phyloP scores from a whole-genome alignment of 2,113 vertebrate genomes.

The Calypte anna region DNA sequence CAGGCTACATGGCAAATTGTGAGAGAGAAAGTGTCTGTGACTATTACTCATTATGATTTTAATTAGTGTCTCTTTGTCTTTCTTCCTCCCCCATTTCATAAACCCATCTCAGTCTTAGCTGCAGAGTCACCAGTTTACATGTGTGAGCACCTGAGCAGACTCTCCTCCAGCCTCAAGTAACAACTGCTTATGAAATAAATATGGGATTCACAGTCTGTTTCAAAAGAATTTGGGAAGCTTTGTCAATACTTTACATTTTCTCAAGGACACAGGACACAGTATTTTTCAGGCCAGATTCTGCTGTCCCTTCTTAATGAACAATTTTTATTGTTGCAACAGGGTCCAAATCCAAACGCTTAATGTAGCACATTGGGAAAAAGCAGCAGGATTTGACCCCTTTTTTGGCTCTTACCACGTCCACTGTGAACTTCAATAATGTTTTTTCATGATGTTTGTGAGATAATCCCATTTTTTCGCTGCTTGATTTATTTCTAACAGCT shows the following conservation, averaged over 20 bases:
- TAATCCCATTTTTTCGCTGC: background rate
- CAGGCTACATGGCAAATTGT: background rate
- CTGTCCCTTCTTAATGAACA: background rate
- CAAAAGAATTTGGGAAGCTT: background rate
- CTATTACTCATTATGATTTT: background rate
- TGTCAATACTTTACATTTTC: background rate
- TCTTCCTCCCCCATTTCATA: background rate
- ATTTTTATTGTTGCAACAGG: background rate
- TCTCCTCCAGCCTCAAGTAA: background rate
- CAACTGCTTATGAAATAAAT: background rate
- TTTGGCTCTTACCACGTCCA: background rate
- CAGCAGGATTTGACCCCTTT: background rate
- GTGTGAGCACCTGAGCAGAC: background rate
- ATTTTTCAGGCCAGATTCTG: background rate
- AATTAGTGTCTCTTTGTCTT: background rate
- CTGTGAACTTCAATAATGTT: constrained; percentile 10
- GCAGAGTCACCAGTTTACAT: background rate
- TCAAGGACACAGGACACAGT: background rate
- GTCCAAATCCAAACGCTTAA: background rate
- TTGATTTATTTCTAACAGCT: constrained; percentile 61
- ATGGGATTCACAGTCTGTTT: background rate
- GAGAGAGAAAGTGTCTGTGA: background rate
- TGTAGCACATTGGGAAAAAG: background rate
- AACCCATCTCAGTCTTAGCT: background rate
- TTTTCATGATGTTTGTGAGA: constrained; percentile 29